These are phyloP conservation scores for Coptodon bakossiorum DNA, from an alignment of 2,113 vertebrate species.

Conservation along the genomic window DNA sequence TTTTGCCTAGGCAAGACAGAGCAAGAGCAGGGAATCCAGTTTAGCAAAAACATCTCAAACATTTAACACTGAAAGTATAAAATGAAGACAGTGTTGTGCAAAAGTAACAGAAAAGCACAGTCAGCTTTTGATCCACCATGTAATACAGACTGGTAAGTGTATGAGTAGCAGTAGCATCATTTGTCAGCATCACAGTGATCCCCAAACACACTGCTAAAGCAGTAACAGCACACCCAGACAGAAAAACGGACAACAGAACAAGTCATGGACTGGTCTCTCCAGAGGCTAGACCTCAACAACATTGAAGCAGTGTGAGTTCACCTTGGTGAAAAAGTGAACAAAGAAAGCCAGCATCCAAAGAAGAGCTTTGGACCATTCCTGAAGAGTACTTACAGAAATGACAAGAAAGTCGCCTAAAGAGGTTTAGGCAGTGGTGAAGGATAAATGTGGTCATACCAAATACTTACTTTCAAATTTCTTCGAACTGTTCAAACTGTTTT, in stretches of 20 bases:
- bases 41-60: neutral
- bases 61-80: neutral
- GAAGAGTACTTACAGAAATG: neutral
- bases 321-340: neutral
- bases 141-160: neutral
- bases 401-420: neutral
- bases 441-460: neutral
- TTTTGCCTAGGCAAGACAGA: slow-evolving; percentile 70
- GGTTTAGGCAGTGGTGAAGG: neutral
- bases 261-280: neutral
- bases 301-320: neutral
- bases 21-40: neutral
- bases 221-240: neutral
- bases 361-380: neutral
- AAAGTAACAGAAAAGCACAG: neutral
- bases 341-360: neutral
- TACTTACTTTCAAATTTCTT: neutral
- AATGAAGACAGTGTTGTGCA: neutral
- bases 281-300: neutral
- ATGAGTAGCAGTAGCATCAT: neutral
- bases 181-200: neutral
- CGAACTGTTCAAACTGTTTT: neutral
- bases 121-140: neutral
- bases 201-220: neutral
- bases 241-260: neutral